Conservation (phyloP, 1,140 invertebrate genomes). For the Carposina sasakii region DNA sequence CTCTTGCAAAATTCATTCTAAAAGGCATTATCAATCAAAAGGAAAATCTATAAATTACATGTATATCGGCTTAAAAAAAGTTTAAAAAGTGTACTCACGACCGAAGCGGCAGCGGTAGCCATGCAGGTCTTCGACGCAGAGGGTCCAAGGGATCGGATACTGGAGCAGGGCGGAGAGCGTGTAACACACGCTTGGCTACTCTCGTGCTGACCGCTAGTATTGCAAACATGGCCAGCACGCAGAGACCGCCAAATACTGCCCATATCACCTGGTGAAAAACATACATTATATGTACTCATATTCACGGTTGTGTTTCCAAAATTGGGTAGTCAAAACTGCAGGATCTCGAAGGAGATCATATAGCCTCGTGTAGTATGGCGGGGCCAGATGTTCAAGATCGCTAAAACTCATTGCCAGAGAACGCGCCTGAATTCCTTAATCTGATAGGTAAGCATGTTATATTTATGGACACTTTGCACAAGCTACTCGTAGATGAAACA, state of each 20-base stretch:
- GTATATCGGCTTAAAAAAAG: neutral
- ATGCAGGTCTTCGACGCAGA: constrained; percentile 35
- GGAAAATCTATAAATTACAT: neutral
- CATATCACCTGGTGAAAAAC: constrained; percentile 35
- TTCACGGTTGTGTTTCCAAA: too few relatives aligned
- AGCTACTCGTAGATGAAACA: too few relatives aligned
- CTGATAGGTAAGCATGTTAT: too few relatives aligned
- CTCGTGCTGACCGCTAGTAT: constrained; percentile 37
- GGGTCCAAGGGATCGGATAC: constrained; percentile 39
- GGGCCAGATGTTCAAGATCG: too few relatives aligned
- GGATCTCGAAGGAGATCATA: too few relatives aligned
- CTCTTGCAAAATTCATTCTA: too few relatives aligned
- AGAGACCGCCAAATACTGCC: constrained; percentile 39
- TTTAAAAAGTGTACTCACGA: constrained; percentile 38
- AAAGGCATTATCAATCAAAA: too few relatives aligned
- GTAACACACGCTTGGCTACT: constrained; percentile 40
- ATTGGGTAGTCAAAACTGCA: too few relatives aligned
- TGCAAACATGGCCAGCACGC: constrained; percentile 31
- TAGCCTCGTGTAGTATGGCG: neutral
- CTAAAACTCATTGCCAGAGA: too few relatives aligned
- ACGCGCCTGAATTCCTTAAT: too few relatives aligned
- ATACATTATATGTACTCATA: too few relatives aligned
- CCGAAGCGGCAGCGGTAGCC: constrained; percentile 38
- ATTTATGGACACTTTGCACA: too few relatives aligned
- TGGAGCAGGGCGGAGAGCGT: constrained; percentile 39